Base-by-base conservation (phyloP, 2,113 vertebrate species). In the Archocentrus centrarchus region DNA sequence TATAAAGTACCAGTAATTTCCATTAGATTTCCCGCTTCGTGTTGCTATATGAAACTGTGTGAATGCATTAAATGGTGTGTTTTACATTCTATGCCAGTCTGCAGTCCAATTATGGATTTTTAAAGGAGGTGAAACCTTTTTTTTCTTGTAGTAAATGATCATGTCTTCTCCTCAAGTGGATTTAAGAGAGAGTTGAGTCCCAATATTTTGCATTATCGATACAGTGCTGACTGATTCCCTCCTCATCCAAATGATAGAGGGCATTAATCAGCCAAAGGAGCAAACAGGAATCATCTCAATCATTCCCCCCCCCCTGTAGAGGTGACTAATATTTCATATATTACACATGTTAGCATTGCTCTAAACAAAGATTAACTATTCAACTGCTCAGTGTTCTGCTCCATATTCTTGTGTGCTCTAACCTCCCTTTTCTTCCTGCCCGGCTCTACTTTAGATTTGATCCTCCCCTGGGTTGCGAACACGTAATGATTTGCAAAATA, bases 401-500 rank as follows among this genome's bases (percentile, higher is more conserved):
- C 3, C 62, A 78, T 20, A 6, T 68, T 68, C 50, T 35, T 4
- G 20, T 41, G 18, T 17, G 47, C 58, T 55, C 3, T 30, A 73
- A 86, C 80, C 30, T 63, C 70, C 32, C 8, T 57, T 39, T n/a
- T 73, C 18, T 66, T 61, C 57, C 73, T 39, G 27, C 20, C 44
- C 35, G 2, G 55, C 68, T 14, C 47, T 17, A 64, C 35, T 79
- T 41, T 57, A 37, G 70, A 44, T 60, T 58, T 8, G 59, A 30
- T 60, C 20, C 27, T 82, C 61, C 60, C 81, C 66, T 2, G 59
- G 53, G 84, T 58, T 8, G 0, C 64, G 61, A 76, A 1, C 75
- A 75, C 63, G 78, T 3, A 24, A 89, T 84, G 59, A 86, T 81
- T 81, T 84, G 62, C 32, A 89, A 64, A 79, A 62, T 41, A 84